Evolutionary conservation across 2,797 vertebrate species (phyloP).

Genomic region (Kryptopterus vitreolus): DNA sequence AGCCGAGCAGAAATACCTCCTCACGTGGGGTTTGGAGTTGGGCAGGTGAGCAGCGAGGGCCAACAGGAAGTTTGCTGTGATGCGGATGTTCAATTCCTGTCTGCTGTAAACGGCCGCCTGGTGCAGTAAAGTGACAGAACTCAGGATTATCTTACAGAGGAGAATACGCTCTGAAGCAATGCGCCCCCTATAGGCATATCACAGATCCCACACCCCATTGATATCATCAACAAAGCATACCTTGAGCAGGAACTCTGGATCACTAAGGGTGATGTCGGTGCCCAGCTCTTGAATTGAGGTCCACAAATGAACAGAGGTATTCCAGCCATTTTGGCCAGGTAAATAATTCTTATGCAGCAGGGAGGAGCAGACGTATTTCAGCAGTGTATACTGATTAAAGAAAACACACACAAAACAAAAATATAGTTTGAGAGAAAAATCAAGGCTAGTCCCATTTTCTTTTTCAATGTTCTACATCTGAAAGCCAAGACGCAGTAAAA

Average conservation of each 20-base stretch:
- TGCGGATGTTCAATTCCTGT: conserved; percentile 84
- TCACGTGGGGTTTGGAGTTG: conserved; percentile 75
- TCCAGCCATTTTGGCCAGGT: conserved; percentile 64
- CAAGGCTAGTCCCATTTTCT: neutral
- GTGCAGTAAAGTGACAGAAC: neutral
- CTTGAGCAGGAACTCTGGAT: conserved; percentile 89
- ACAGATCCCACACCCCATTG: neutral
- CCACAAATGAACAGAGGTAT: conserved; percentile 59
- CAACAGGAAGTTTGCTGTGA: conserved; percentile 82
- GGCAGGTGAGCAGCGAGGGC: conserved; percentile 77
- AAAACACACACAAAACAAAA: neutral
- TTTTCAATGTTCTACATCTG: neutral
- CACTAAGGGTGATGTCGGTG: conserved; percentile 68
- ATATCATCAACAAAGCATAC: conserved; percentile 58
- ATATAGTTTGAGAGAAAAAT: neutral
- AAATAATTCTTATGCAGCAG: conserved; percentile 67
- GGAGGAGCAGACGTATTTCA: conserved; percentile 79
- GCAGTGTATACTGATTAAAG: conserved; percentile 69
- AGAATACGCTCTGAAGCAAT: neutral
- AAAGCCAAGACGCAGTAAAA: too few relatives aligned
- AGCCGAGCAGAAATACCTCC: conserved; percentile 81
- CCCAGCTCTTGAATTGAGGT: conserved; percentile 66
- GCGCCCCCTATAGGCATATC: neutral
- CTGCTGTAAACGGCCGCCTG: conserved; percentile 86
- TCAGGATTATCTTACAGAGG: neutral